Evolutionary conservation across 2,888 invertebrate species (phyloP), one percentile per base, ranked within the genome.

Genomic region (Lordiphosa andalusiaca): DNA sequence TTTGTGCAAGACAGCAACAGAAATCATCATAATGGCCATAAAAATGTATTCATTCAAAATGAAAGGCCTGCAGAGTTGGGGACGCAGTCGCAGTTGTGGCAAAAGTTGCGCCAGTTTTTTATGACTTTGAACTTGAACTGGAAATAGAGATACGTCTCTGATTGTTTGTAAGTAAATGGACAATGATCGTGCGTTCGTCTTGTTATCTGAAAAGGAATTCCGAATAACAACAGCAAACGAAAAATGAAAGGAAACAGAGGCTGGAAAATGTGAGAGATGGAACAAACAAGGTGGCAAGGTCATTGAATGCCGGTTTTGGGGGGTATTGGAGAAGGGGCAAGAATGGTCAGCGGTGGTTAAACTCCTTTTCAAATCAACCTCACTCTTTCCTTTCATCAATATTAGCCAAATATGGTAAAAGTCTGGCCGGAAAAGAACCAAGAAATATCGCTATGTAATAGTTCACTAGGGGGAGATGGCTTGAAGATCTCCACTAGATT

Each of bases 91-190:
- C 39, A 16, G 49, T 12, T 65, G 50, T 48, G 40, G 48, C 41
- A 57, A 61, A 53, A 49, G 65, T 80, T 76, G 62, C 76, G 67
- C 52, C 84, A 80, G 61, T 70, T 73, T 63, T 76, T 78, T 82
- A 84, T 82, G 83, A 72, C 76, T 78, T 84, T 78, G 78, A 78
- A 78, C 78, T 78, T 78, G 78, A 78, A 78, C 65, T 78, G 67
- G 53, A 42, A 40, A 47, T 58, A 60, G 60, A 38, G 19, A 33
- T 38, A 37, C 30, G 25, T 2, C 6, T 25, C 1, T 25, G 25
- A 25, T 25, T 25, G 25, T 23, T 23, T 23, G 23, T 23, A 21
- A 30, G 19, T 38, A 25, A 6, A 7, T 7, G 30, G 42, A 39
- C 47, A 21, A 36, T 25, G 30, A 12, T n/a, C n/a, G n/a, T 10